Evolutionary conservation across 2,797 vertebrate species (phyloP), one percentile per base, ranked within the genome.

Genomic region (Typhlichthys subterraneus): DNA sequence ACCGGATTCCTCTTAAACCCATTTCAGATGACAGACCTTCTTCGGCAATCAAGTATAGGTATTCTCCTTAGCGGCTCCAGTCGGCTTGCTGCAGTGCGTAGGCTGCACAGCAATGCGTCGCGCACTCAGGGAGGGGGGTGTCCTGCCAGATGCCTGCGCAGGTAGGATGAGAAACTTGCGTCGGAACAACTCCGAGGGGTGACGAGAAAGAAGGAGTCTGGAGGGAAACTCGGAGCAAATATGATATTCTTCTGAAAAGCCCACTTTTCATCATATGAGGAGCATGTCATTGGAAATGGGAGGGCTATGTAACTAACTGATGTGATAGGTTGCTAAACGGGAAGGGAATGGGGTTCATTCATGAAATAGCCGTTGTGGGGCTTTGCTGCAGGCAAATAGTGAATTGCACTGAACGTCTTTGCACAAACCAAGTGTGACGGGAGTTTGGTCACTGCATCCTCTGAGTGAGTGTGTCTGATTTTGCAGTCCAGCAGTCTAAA

Each of bases 1-100:
- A 92, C 91, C 87, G 82, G 81, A 14, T 75, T 83, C 55, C 72
- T 55, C 53, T 70, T 45, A 62, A 76, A 82, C 78, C 69, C 82
- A 87, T 90, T 38, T 71, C 74, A 72, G 74, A 82, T 66, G 80
- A 72, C 74, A 61, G 62, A 19, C 65, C 66, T 71, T 75, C 72
- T 60, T 76, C 47, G n/a, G 53, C 45, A 42, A 42, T 42, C 52
- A 12, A 42, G 29, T 33, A 10, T 33, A 10, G 9, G 48, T 10
- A n/a, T 61, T 79, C 63, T 67, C 70, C 69, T 60, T 63, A 11
- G 57, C 23, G 6, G 72, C 84, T 79, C 9, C 67, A 53, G 61
- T 73, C 64, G 17, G 71, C 68, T 55, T 90, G 85, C 85, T 89
- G 90, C 89, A 91, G 80, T 92, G 90, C 87, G 67, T 53, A 59